These are phyloP conservation scores for Pararge aegeria DNA, from an alignment of 1,140 invertebrate genomes.

Conservation along the genomic window DNA sequence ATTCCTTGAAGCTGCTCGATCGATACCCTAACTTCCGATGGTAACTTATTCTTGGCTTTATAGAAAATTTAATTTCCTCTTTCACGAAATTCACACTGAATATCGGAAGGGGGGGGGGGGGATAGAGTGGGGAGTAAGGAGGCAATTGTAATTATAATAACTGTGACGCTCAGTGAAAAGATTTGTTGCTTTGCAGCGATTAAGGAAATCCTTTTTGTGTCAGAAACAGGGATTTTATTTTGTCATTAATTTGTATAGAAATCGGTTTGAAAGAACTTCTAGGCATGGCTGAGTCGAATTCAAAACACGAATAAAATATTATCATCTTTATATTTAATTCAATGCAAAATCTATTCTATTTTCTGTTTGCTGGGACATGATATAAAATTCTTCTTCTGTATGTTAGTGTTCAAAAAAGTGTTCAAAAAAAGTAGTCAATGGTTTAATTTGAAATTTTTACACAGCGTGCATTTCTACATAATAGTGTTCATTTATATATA, in stretches of 20 bases:
- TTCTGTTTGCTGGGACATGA: too few species aligned
- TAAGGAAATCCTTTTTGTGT: constrained; percentile 10
- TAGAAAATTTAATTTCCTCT: constrained; percentile 63
- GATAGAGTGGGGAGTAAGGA: constrained; percentile 27
- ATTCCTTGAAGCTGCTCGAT: constrained; percentile 17
- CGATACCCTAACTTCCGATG: constrained; percentile 25
- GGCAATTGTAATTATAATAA: constrained; percentile 61
- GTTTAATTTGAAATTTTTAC: too few species aligned
- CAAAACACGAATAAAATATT: too few species aligned
- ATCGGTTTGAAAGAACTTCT: too few species aligned
- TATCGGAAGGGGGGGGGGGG: constrained; percentile 27
- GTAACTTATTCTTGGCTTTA: constrained; percentile 40
- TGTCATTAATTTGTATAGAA: not conserved
- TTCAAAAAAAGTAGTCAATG: too few species aligned
- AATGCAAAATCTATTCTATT: too few species aligned
- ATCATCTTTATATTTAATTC: too few species aligned
- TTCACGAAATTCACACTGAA: constrained; percentile 43
- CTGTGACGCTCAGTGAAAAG: constrained; percentile 36
- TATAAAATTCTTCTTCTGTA: too few species aligned
- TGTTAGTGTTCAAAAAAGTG: too few species aligned
- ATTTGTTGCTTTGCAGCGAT: constrained; percentile 10
- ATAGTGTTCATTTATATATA: too few species aligned
- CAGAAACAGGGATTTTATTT: not conserved
- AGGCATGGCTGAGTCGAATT: too few species aligned
- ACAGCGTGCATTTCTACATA: too few species aligned